Evolutionary conservation across 2,888 invertebrate species (phyloP).

Genomic region (Standfussiana lucernea): DNA sequence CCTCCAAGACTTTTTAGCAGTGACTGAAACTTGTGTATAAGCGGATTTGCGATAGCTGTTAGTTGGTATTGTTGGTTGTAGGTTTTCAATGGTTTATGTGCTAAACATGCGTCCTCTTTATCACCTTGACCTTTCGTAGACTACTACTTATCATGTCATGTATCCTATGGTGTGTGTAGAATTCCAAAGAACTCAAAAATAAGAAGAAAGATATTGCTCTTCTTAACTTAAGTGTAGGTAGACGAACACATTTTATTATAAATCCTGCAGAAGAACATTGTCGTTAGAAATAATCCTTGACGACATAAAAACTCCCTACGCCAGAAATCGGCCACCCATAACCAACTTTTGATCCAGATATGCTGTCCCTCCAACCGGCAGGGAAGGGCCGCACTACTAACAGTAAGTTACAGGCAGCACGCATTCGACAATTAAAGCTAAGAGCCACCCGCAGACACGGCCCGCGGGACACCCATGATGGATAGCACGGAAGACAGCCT

Average conservation of each 20-base stretch:
- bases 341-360: neutral
- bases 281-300: neutral
- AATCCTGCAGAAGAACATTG: neutral
- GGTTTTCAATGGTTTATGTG: neutral
- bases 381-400: constrained; percentile 45
- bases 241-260: neutral
- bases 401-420: constrained; percentile 58
- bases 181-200: neutral
- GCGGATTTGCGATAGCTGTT: neutral
- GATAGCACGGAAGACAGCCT: constrained; percentile 57
- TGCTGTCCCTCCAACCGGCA: constrained; percentile 58
- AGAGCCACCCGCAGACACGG: constrained; percentile 69
- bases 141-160: neutral
- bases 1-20: neutral
- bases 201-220: no score
- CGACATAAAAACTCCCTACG: neutral
- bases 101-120: neutral
- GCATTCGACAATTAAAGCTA: constrained; percentile 69
- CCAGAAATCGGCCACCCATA: neutral
- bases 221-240: neutral
- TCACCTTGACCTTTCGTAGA: neutral
- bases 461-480: constrained; percentile 55
- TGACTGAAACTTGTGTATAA: neutral
- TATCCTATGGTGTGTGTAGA: neutral
- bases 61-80: neutral